These are phyloP conservation scores for Stenurella melanura DNA, from an alignment of 2,888 invertebrate species.

Conservation along the genomic window DNA sequence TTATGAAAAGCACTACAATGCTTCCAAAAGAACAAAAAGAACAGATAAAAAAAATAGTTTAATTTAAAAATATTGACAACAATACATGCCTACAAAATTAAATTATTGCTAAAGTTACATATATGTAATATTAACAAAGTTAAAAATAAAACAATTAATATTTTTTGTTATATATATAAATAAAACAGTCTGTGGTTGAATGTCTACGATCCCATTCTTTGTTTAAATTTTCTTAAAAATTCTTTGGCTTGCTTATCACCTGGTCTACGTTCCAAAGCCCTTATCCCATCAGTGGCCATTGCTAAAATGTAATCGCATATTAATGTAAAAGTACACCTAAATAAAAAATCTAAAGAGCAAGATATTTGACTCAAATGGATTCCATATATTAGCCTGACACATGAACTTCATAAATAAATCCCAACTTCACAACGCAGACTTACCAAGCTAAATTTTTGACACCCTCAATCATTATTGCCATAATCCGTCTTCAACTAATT, in stretches of 20 bases:
- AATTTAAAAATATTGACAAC: conserved; percentile 29
- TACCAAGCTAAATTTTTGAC: too few species aligned
- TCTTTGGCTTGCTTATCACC: conserved; percentile 93
- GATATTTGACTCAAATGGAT: too few species aligned
- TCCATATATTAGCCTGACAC: too few species aligned
- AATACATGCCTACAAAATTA: conserved; percentile 34
- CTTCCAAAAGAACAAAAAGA: not conserved
- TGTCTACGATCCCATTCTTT: conserved; percentile 74
- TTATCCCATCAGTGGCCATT: conserved; percentile 82
- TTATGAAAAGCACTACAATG: too few species aligned
- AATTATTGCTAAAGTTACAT: conserved; percentile 29
- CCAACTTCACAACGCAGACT: too few species aligned
- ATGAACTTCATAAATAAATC: too few species aligned
- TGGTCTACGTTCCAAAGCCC: conserved; percentile 87
- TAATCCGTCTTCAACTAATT: too few species aligned
- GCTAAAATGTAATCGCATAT: conserved; percentile 46
- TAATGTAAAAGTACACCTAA: too few species aligned
- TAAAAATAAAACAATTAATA: conserved; percentile 26
- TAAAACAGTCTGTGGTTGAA: conserved; percentile 46
- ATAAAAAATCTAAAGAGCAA: too few species aligned
- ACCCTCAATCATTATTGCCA: too few species aligned
- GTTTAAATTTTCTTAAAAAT: conserved; percentile 87
- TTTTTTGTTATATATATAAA: conserved; percentile 23
- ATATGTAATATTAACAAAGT: conserved; percentile 25
- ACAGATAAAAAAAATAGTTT: conserved; percentile 20